Evolutionary conservation across 2,888 invertebrate genomes (phyloP).

Genomic region (Stenurella melanura): DNA sequence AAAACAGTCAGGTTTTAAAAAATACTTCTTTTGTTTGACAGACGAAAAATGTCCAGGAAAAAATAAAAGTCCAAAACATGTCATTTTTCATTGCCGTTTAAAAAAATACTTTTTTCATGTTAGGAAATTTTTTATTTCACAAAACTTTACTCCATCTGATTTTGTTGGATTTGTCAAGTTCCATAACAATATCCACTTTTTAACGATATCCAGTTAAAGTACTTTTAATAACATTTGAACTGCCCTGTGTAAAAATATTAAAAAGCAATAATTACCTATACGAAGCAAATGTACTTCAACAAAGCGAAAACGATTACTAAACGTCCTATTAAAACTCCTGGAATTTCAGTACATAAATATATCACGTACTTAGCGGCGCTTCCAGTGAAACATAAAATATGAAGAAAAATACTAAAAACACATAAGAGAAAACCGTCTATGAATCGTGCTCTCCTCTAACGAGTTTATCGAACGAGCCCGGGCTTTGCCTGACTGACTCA

Average conservation of each 20-base stretch:
- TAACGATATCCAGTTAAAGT: too few relatives aligned
- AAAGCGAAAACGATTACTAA: not conserved
- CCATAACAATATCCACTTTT: too few relatives aligned
- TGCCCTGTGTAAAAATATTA: not conserved
- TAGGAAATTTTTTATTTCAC: too few relatives aligned
- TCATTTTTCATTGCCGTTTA: too few relatives aligned
- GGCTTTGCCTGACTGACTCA: constrained; percentile 25
- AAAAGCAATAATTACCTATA: not conserved
- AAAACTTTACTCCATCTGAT: too few relatives aligned
- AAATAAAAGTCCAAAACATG: too few relatives aligned
- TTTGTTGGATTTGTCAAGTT: too few relatives aligned
- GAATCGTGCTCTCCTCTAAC: constrained; percentile 22
- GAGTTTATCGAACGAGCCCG: constrained; percentile 34
- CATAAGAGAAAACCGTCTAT: constrained; percentile 15
- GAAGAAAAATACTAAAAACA: constrained; percentile 3
- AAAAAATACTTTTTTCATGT: too few relatives aligned
- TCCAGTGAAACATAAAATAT: constrained; percentile 1
- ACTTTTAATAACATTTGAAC: too few relatives aligned
- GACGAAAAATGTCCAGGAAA: too few relatives aligned
- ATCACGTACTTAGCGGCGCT: constrained; percentile 7
- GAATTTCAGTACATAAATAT: not conserved
- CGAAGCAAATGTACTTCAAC: not conserved
- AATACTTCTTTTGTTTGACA: too few relatives aligned
- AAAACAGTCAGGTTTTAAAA: too few relatives aligned
- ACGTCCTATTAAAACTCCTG: not conserved